Conservation (phyloP, 2,113 vertebrate species). For the Pollimyrus isidori region DNA sequence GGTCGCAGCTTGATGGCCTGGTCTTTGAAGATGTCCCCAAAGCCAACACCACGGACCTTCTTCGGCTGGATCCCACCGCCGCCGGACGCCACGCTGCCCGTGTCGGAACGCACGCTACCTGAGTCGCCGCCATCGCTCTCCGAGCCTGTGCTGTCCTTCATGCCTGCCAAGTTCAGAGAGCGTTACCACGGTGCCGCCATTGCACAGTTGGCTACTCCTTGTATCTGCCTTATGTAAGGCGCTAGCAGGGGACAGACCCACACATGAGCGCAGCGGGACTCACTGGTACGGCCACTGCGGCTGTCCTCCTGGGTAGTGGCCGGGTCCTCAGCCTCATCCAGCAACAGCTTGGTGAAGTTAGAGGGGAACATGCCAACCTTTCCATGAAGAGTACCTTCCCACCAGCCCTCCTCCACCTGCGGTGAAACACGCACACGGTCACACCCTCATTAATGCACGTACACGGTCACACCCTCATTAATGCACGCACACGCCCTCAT, state of each 20-base stretch:
- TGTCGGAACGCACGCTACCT: constrained; percentile 76
- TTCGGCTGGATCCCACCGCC: constrained; percentile 81
- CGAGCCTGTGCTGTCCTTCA: constrained; percentile 85
- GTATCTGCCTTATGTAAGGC: background rate
- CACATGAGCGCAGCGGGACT: constrained; percentile 39
- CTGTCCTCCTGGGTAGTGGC: constrained; percentile 73
- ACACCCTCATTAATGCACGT: background rate
- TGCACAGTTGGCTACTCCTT: background rate
- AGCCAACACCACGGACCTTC: constrained; percentile 91
- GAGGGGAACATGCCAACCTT: constrained; percentile 96
- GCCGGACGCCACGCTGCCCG: constrained; percentile 68
- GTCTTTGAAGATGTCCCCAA: constrained; percentile 97
- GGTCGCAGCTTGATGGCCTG: constrained; percentile 91
- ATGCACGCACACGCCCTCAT: too few species aligned
- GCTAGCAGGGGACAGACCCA: background rate
- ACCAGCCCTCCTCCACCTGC: constrained; percentile 98
- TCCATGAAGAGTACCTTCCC: constrained; percentile 87
- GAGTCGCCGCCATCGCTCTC: constrained; percentile 88
- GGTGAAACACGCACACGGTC: background rate
- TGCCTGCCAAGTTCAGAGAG: constrained; percentile 56
- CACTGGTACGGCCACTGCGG: constrained; percentile 75
- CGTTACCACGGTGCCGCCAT: background rate
- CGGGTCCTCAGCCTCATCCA: constrained; percentile 64
- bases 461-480: background rate
- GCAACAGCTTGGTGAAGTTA: constrained; percentile 88